Percentiles rank a stretch among this genome's conserved stretches.
Evolutionary conservation across 2,113 vertebrate species (phyloP).

Genomic region (Colinus virginianus): DNA sequence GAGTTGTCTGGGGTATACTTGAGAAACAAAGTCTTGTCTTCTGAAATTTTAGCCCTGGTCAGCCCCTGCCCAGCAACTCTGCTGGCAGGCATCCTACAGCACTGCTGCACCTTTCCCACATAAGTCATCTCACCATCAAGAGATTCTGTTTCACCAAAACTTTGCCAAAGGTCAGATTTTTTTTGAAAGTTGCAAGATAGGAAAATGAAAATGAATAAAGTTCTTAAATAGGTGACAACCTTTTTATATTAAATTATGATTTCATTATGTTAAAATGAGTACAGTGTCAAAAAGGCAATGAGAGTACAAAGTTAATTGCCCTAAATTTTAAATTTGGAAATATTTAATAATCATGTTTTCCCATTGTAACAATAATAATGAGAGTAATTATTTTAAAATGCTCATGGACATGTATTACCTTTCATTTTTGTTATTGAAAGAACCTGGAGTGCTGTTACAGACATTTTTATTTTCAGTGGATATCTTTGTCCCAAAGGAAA

Average conservation of each 20-base stretch:
- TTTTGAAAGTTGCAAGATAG: background rate
- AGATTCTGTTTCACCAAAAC: background rate
- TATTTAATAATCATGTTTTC: background rate
- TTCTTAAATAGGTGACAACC: background rate
- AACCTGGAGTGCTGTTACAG: background rate
- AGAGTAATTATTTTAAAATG: background rate
- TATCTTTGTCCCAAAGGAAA: background rate
- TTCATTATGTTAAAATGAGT: background rate
- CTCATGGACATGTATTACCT: background rate
- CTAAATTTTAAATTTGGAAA: background rate
- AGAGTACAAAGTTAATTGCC: background rate
- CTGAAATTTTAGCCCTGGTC: background rate
- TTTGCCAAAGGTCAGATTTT: background rate
- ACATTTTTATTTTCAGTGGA: background rate
- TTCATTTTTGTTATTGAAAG: background rate
- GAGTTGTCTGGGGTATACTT: background rate
- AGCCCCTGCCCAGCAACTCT: background rate
- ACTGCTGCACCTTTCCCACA: background rate
- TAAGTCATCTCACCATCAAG: rapidly evolving
- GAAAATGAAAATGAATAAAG: background rate
- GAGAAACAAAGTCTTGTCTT: background rate
- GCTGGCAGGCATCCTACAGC: background rate
- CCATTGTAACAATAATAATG: background rate
- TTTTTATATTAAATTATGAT: background rate
- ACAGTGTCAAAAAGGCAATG: background rate